phyloP scores from a whole-genome alignment of 2,797 vertebrate species.

The Hyperoplus lanceolatus region DNA sequence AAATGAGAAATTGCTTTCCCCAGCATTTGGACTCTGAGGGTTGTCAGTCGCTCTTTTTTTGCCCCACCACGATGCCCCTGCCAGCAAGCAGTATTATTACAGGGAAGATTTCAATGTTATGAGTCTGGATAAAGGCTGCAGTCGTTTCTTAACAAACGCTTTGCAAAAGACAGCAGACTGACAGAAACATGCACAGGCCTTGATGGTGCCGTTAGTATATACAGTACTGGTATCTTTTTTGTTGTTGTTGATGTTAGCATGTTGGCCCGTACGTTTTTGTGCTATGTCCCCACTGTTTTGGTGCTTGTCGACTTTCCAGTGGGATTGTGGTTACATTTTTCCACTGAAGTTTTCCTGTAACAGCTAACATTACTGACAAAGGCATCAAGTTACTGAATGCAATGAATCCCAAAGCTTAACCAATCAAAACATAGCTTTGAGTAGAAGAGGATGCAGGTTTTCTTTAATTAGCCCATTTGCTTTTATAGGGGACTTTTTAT shows the following conservation, averaged over 20 bases:
- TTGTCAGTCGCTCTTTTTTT: no score
- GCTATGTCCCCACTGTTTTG: neutral
- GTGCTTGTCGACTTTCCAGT: neutral
- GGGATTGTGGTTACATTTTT: neutral
- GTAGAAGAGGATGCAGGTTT: neutral
- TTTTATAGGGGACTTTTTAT: no score
- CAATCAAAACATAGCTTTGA: neutral
- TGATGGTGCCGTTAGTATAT: neutral
- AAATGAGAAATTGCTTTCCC: no score
- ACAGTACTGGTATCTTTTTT: neutral
- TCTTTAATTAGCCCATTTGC: neutral
- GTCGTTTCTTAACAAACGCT: neutral
- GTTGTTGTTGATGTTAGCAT: neutral
- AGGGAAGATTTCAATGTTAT: neutral
- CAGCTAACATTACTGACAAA: no score
- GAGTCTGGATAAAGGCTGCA: neutral
- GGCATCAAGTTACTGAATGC: no score
- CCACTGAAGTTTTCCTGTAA: neutral
- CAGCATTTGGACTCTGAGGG: no score
- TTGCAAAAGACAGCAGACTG: conserved; percentile 9
- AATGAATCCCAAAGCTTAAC: neutral
- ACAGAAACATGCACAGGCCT: neutral
- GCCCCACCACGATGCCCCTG: no score
- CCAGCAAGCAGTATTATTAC: no score
- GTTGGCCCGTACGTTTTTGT: neutral